Percentiles rank a stretch among this genome's conserved stretches.
phyloP scores from a whole-genome alignment of 2,888 invertebrate species.

The Miltochrista miniata region DNA sequence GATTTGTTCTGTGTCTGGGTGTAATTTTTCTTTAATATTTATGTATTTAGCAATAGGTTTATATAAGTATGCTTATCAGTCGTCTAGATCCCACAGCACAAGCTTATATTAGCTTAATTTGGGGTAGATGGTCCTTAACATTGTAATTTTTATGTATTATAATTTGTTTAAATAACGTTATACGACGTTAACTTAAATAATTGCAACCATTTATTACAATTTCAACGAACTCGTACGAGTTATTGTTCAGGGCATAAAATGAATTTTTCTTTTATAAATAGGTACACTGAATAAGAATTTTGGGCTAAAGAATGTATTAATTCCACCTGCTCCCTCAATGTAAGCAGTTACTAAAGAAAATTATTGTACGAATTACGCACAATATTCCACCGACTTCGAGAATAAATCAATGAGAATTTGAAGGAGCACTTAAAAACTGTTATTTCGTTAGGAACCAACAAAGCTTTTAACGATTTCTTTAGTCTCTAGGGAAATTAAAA shows the following conservation, averaged over 20 bases:
- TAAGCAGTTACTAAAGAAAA: slow-evolving; percentile 20
- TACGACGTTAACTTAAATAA: too few species aligned
- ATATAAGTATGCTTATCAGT: too few species aligned
- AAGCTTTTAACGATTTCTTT: slow-evolving; percentile 69
- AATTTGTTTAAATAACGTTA: too few species aligned
- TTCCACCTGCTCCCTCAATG: slow-evolving; percentile 20
- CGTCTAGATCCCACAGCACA: too few species aligned
- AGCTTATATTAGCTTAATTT: too few species aligned
- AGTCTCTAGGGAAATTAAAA: slow-evolving; percentile 74
- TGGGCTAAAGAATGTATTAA: slow-evolving; percentile 23
- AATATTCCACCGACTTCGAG: slow-evolving; percentile 17
- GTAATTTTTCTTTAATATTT: too few species aligned
- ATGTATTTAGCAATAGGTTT: too few species aligned
- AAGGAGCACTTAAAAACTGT: slow-evolving; percentile 39
- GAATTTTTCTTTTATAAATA: slow-evolving; percentile 13
- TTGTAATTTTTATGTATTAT: too few species aligned
- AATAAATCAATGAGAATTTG: slow-evolving; percentile 34
- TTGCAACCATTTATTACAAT: too few species aligned
- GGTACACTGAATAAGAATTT: slow-evolving; percentile 23
- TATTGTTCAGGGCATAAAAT: not conserved
- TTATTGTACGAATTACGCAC: slow-evolving; percentile 26
- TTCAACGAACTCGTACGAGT: too few species aligned
- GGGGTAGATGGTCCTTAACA: too few species aligned
- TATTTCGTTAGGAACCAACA: slow-evolving; percentile 54
- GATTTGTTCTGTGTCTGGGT: too few species aligned